phyloP scores from a whole-genome alignment of 2,797 vertebrate genomes.

The Kryptolebias ocellatus region DNA sequence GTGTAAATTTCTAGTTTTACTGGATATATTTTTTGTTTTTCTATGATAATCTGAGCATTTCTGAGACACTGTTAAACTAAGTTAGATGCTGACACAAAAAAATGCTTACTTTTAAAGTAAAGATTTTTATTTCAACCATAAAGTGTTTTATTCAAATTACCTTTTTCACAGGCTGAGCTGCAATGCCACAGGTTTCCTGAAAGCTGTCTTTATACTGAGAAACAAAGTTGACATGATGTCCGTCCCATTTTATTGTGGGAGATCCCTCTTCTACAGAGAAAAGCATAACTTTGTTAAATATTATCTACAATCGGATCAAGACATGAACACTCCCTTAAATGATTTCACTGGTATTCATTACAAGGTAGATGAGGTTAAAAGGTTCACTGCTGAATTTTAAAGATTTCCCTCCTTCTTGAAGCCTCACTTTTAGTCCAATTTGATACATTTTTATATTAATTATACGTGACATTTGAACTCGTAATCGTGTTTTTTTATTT shows the following conservation, averaged over 20 bases:
- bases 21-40: no score
- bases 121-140: slow-evolving; percentile 15
- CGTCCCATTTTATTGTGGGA: slow-evolving; percentile 46
- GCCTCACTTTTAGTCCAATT: no score
- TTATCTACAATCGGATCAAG: neutral
- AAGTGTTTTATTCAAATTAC: slow-evolving; percentile 35
- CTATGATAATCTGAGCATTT: neutral
- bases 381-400: neutral
- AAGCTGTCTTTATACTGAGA: slow-evolving; percentile 53
- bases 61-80: neutral
- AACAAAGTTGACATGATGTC: neutral
- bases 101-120: neutral
- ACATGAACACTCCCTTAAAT: slow-evolving; percentile 10
- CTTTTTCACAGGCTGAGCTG: slow-evolving; percentile 32
- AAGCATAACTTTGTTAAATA: neutral
- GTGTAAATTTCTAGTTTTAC: no score
- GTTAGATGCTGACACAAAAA: neutral
- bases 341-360: slow-evolving; percentile 27
- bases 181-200: slow-evolving; percentile 25
- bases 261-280: slow-evolving; percentile 35
- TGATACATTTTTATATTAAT: neutral
- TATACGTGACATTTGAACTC: neutral
- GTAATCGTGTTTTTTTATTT: neutral
- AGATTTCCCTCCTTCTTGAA: no score
- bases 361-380: slow-evolving; percentile 8